Evolutionary conservation across 2,113 vertebrate genomes (phyloP).

Genomic region (Macaca nemestrina): DNA sequence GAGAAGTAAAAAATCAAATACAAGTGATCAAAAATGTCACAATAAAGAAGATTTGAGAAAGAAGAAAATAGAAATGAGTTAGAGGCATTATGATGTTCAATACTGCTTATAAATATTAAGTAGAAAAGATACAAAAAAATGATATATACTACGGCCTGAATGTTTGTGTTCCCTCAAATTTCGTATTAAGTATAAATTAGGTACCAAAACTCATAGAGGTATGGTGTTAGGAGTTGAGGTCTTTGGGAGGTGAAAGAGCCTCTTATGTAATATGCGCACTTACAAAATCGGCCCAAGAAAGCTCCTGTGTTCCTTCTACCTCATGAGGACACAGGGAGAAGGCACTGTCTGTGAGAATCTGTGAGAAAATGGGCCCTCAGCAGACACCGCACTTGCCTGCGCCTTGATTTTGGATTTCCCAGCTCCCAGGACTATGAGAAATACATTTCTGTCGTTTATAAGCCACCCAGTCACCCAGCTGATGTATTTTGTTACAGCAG

Average conservation of each 20-base stretch:
- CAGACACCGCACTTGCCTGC: accelerated
- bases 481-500: no score
- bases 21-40: background rate
- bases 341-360: background rate
- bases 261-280: background rate
- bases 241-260: background rate
- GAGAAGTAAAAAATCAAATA: background rate
- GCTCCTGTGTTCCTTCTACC: accelerated
- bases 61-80: background rate
- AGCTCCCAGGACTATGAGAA: background rate
- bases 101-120: background rate
- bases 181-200: background rate
- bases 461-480: no score
- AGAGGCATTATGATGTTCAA: background rate
- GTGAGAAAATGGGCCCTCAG: background rate
- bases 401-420: background rate
- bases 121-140: background rate
- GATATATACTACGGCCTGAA: background rate
- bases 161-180: background rate
- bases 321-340: background rate
- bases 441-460: no score
- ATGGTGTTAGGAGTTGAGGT: accelerated
- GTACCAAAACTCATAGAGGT: background rate
- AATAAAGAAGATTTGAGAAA: background rate
- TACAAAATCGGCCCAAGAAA: background rate